Percentiles rank a stretch among this genome's conserved stretches.
Conservation (phyloP, 2,797 vertebrate genomes). For the Tympanoctomys barrerae region DNA sequence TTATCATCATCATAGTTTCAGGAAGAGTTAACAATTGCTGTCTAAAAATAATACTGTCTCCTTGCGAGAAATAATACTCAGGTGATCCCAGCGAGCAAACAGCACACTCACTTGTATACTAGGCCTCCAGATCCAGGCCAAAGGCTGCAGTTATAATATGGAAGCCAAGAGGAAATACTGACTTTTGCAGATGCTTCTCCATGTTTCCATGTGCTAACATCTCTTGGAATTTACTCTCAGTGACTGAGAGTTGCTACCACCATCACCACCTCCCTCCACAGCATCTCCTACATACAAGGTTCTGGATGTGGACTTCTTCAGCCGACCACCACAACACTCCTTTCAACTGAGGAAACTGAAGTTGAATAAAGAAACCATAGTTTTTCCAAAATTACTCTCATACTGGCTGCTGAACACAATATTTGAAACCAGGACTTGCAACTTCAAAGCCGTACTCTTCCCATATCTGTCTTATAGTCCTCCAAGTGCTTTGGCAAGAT, state of each 20-base stretch:
- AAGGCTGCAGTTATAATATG: neutral
- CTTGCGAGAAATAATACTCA: neutral
- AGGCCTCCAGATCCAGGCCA: neutral
- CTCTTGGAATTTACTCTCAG: neutral
- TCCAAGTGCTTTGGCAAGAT: neutral
- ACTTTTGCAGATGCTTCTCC: neutral
- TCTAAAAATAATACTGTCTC: neutral
- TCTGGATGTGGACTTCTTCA: neutral
- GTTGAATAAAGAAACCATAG: conserved; percentile 5
- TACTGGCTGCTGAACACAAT: neutral
- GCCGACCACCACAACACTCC: neutral
- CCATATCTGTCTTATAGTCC: neutral
- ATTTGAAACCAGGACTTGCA: neutral
- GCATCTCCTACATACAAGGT: neutral
- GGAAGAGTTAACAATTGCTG: neutral
- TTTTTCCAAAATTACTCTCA: neutral
- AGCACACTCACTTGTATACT: neutral
- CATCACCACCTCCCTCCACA: fast-evolving
- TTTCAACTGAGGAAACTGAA: conserved; percentile 36
- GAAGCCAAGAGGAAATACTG: neutral
- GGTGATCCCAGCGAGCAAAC: neutral
- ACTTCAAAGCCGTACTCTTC: neutral
- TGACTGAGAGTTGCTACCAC: neutral
- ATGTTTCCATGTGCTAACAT: neutral
- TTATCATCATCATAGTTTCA: neutral